Evolutionary conservation across 2,797 vertebrate genomes (phyloP).

Genomic region (Nothura maculosa): DNA sequence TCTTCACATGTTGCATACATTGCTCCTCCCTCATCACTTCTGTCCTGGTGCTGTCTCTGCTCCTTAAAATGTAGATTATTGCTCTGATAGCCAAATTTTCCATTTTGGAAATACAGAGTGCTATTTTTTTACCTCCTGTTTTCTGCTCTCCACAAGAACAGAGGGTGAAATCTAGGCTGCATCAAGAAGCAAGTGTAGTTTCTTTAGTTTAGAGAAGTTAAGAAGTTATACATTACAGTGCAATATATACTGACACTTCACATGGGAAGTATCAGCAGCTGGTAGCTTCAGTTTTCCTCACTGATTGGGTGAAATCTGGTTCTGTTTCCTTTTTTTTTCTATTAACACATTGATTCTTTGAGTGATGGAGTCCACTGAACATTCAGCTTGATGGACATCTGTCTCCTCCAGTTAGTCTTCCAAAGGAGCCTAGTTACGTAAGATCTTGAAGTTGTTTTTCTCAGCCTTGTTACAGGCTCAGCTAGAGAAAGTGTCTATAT

Average conservation of each 20-base stretch:
- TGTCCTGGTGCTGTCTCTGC: neutral
- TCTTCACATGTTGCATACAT: neutral
- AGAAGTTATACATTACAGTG: neutral
- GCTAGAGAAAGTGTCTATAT: accelerated
- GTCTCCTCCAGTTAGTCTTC: neutral
- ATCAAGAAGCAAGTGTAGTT: neutral
- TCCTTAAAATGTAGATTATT: neutral
- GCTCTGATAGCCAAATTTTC: neutral
- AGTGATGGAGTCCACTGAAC: neutral
- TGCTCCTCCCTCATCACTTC: neutral
- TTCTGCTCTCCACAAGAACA: neutral
- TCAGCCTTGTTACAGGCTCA: neutral
- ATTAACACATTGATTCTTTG: neutral
- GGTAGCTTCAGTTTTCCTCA: neutral
- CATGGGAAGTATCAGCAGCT: neutral
- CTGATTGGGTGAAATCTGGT: neutral
- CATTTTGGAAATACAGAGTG: neutral
- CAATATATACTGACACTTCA: neutral
- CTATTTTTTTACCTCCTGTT: neutral
- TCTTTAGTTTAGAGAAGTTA: neutral
- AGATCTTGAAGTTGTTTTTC: neutral
- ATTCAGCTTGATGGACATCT: neutral
- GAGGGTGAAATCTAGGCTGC: neutral
- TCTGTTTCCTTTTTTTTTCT: neutral
- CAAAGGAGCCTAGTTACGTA: neutral